Evolutionary conservation across 2,888 invertebrate species (phyloP), one percentile per base, ranked within the genome.

Genomic region (Ellobium chinense): DNA sequence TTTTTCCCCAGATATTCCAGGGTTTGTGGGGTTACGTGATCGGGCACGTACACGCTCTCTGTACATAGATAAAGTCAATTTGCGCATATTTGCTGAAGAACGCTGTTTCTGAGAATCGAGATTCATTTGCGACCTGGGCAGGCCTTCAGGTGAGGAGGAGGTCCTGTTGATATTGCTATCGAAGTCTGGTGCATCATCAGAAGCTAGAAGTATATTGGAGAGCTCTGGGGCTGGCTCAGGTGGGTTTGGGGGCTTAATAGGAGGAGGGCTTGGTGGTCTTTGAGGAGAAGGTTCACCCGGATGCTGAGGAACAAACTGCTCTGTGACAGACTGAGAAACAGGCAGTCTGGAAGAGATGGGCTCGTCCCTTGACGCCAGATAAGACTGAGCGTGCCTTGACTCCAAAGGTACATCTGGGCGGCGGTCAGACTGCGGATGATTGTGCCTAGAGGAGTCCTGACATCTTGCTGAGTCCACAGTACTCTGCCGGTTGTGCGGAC

Each of bases 61-160:
- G 60, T 77, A 77, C 68, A 69, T 69, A 5, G 69, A 68, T n/a
- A 77, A 37, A 18, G 77, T 69, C 5, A 77, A 46, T 39, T 69
- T 77, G n/a, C 69, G 65, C 18, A 14, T 58, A 18, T 37, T 56
- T n/a, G 21, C 4, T 21, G 29, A 1, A n/a, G 34, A 9, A 27
- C 37, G 66, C 56, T 70, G 56, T 60, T 72, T 72, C 27, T 69
- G 39, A 37, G 31, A 12, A 14, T 72, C 72, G 12, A 24, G 36
- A 24, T 58, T 58, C 34, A 24, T 58, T 18, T 60, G 72, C 21
- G 34, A 54, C 31, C 37, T 70, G 2, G 54, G 29, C 0, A 14
- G 12, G 18, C 21, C 54, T 24, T 72, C 72, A 12, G 72, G 72
- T 36, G 72, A 69, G 21, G 69, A 72, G 58, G 21, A 34, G 24